Evolutionary conservation across 2,888 invertebrate genomes (phyloP).

Genomic region (Lathronympha strigana): DNA sequence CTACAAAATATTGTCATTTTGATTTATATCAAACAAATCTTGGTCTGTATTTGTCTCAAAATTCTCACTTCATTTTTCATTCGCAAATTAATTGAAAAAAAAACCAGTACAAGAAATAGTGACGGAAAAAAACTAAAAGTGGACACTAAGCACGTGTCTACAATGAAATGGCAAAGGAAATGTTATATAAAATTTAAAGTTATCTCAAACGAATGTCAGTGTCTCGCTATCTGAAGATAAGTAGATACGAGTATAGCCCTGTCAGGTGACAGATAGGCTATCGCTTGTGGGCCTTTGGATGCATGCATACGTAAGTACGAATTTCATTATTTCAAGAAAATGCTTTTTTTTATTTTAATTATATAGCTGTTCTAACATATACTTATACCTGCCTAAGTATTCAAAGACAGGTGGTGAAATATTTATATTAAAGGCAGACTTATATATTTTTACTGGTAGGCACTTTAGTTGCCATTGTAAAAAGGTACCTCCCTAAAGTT

Average conservation of each 20-base stretch:
- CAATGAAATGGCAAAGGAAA: constrained; percentile 10
- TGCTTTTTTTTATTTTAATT: neutral
- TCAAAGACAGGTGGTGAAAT: too few relatives aligned
- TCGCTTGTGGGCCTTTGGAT: constrained; percentile 31
- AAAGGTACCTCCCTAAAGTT: too few relatives aligned
- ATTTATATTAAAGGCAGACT: too few relatives aligned
- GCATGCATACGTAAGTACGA: constrained; percentile 20
- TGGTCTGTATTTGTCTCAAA: too few relatives aligned
- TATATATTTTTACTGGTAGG: too few relatives aligned
- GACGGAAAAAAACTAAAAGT: neutral
- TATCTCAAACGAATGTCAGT: constrained; percentile 52
- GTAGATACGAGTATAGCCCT: constrained; percentile 54
- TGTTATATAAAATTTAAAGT: constrained; percentile 41
- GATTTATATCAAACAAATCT: too few relatives aligned
- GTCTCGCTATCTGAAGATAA: constrained; percentile 50
- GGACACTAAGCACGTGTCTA: constrained; percentile 9
- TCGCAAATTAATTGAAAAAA: too few relatives aligned
- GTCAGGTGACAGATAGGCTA: constrained; percentile 58
- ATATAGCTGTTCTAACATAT: too few relatives aligned
- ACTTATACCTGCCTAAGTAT: too few relatives aligned
- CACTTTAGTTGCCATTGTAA: too few relatives aligned
- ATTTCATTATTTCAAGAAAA: neutral
- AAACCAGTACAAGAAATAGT: neutral
- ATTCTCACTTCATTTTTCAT: too few relatives aligned
- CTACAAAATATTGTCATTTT: neutral